Conservation (phyloP, 2,888 invertebrate species). For the Anoplius nigerrimus region DNA sequence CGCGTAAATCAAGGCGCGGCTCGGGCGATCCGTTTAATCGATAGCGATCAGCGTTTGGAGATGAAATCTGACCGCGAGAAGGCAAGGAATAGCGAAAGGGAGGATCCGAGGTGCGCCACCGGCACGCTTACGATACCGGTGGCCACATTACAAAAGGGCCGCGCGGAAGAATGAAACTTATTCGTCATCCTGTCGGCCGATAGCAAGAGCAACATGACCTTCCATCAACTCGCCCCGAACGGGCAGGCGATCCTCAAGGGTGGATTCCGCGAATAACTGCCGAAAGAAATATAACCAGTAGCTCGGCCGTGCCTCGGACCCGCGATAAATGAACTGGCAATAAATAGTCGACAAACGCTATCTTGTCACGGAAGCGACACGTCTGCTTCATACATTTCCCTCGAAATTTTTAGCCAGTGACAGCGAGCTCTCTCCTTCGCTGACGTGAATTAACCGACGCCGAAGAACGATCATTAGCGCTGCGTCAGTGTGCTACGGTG, state of each 20-base stretch:
- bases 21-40: too few relatives aligned
- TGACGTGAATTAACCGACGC: too few relatives aligned
- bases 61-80: slow-evolving; percentile 15
- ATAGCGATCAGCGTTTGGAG: too few relatives aligned
- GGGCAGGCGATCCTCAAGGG: slow-evolving; percentile 28
- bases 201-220: slow-evolving; percentile 31
- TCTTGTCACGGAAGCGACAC: not conserved
- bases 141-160: slow-evolving; percentile 35
- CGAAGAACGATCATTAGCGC: too few relatives aligned
- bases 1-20: too few relatives aligned
- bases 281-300: slow-evolving; percentile 37
- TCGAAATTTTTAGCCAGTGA: too few relatives aligned
- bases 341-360: slow-evolving; percentile 3
- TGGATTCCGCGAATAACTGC: slow-evolving; percentile 38
- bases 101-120: too few relatives aligned
- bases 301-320: slow-evolving; percentile 19
- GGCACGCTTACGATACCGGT: slow-evolving; percentile 30
- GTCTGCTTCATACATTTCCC: too few relatives aligned
- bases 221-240: slow-evolving; percentile 21
- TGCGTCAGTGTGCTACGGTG: too few relatives aligned
- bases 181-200: slow-evolving; percentile 54
- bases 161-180: slow-evolving; percentile 29
- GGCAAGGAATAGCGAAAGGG: slow-evolving; percentile 25
- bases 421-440: too few relatives aligned
- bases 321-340: slow-evolving; percentile 34